Conservation (phyloP, 1,140 invertebrate species). For the Bicyclus anynana region DNA sequence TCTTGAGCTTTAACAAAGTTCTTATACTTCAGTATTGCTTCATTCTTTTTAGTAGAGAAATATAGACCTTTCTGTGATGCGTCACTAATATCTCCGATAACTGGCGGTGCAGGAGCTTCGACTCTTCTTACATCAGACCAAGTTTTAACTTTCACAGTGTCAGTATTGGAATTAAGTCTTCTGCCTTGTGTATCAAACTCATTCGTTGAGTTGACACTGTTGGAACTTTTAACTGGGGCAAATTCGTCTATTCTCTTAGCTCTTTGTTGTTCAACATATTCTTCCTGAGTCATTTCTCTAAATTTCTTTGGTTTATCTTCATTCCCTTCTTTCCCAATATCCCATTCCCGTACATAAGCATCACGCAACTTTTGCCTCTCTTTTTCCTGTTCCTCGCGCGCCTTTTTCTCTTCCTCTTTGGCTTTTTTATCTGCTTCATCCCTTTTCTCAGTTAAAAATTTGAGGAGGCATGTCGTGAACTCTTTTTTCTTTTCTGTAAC, state of each 20-base stretch:
- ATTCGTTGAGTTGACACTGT: conserved; percentile 41
- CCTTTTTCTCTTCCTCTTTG: conserved; percentile 62
- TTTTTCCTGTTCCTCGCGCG: conserved; percentile 65
- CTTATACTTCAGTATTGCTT: conserved; percentile 43
- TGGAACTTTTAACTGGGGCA: conserved; percentile 68
- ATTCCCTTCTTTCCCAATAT: conserved; percentile 79
- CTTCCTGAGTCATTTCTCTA: conserved; percentile 85
- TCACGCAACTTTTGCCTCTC: conserved; percentile 74
- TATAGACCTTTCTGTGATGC: conserved; percentile 51
- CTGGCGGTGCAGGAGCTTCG: conserved; percentile 46
- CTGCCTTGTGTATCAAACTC: conserved; percentile 56
- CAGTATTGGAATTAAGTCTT: conserved; percentile 20
- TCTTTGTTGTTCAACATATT: conserved; percentile 87
- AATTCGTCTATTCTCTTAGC: conserved; percentile 83
- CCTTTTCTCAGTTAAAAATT: conserved; percentile 72
- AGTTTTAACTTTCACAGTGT: conserved; percentile 30
- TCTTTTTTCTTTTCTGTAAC: conserved; percentile 68
- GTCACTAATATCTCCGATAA: conserved; percentile 42
- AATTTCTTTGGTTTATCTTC: conserved; percentile 72
- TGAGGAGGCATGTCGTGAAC: conserved; percentile 64
- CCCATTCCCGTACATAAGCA: conserved; percentile 82
- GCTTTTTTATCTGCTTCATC: conserved; percentile 69
- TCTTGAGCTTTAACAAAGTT: conserved; percentile 58
- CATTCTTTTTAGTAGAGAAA: conserved; percentile 50
- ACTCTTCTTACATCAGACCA: conserved; percentile 64